These are phyloP conservation scores for Drosophila takahashii DNA, from an alignment of 1,140 invertebrate genomes.

Conservation along the genomic window DNA sequence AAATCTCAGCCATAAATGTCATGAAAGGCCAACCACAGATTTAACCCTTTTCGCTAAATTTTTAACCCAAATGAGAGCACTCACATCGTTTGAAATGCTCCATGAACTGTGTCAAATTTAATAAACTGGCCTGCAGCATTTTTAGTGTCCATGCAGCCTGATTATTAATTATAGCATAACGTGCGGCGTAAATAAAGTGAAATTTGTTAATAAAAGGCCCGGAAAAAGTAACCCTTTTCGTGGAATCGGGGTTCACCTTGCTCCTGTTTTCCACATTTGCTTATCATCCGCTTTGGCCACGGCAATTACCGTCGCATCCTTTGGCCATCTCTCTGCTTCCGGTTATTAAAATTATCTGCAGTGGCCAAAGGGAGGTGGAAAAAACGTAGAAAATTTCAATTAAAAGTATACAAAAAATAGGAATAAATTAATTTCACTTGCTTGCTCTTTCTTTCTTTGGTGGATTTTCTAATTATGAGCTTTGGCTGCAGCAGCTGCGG, in stretches of 20 bases:
- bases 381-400: constrained; percentile 67
- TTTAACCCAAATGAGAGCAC: constrained; percentile 28
- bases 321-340: constrained; percentile 35
- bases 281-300: constrained; percentile 62
- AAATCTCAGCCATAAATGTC: constrained; percentile 60
- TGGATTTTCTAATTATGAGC: constrained; percentile 77
- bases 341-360: constrained; percentile 78
- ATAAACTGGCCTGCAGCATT: constrained; percentile 66
- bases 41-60: constrained; percentile 59
- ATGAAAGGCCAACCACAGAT: constrained; percentile 56
- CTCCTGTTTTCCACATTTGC: constrained; percentile 39
- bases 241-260: not conserved
- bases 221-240: constrained; percentile 65
- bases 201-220: constrained; percentile 79
- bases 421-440: constrained; percentile 76
- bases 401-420: constrained; percentile 72
- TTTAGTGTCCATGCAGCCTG: constrained; percentile 26
- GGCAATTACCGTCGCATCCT: constrained; percentile 79
- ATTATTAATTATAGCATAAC: constrained; percentile 79
- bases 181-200: constrained; percentile 78
- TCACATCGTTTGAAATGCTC: constrained; percentile 12
- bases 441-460: constrained; percentile 10
- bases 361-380: constrained; percentile 27
- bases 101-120: constrained; percentile 77
- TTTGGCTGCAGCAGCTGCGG: constrained; percentile 73